Evolutionary conservation across 2,888 invertebrate genomes (phyloP).

Genomic region (Pristionchus arcanus): DNA sequence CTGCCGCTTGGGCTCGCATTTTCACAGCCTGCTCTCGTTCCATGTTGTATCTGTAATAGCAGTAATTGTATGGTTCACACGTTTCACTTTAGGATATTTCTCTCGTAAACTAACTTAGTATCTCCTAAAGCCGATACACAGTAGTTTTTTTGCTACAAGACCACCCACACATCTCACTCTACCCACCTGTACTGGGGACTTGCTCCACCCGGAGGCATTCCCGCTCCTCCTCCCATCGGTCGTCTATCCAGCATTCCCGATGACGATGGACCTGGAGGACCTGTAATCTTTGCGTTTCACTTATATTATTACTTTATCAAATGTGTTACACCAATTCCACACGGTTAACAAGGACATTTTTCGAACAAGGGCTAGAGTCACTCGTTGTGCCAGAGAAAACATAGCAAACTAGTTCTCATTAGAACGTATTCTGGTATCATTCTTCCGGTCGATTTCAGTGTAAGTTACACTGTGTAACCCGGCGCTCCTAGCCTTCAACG

Average conservation of each 20-base stretch:
- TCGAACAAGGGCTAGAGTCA: too few species aligned
- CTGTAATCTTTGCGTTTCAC: neutral
- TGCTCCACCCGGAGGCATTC: slow-evolving; percentile 4
- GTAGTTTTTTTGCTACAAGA: too few species aligned
- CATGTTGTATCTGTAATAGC: slow-evolving; percentile 50
- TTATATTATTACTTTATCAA: neutral
- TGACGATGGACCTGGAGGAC: slow-evolving; percentile 46
- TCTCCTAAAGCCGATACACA: too few species aligned
- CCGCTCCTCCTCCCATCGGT: slow-evolving; percentile 48
- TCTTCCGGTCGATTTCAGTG: too few species aligned
- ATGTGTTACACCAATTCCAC: too few species aligned
- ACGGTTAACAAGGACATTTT: too few species aligned
- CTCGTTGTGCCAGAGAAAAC: too few species aligned
- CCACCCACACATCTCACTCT: neutral
- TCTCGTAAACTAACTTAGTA: too few species aligned
- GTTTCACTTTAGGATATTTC: too few species aligned
- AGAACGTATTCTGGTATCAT: too few species aligned
- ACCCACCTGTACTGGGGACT: slow-evolving; percentile 53
- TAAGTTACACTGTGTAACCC: neutral
- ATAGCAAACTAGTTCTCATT: too few species aligned
- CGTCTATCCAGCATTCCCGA: neutral
- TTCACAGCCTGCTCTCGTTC: slow-evolving; percentile 68
- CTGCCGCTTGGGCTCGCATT: slow-evolving; percentile 65
- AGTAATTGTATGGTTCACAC: too few species aligned
- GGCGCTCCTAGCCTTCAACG: neutral